Evolutionary conservation across 2,797 vertebrate species (phyloP).

Genomic region (Varecia variegata): DNA sequence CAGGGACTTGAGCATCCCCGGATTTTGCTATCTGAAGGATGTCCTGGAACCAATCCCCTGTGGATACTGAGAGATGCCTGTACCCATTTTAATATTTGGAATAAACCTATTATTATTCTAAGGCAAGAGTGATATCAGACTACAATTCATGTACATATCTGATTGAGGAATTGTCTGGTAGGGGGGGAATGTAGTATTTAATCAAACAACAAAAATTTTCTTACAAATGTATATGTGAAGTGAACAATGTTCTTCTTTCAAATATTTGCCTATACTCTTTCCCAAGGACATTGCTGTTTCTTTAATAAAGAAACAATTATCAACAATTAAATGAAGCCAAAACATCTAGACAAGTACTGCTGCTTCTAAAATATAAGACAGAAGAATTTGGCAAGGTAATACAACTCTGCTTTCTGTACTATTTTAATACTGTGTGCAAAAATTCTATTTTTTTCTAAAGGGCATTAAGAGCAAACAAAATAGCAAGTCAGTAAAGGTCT

Average conservation of each 20-base stretch:
- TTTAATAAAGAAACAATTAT: constrained; percentile 42
- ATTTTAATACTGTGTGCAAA: not conserved
- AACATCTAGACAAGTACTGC: not conserved
- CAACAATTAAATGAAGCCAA: constrained; percentile 11
- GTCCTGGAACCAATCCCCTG: not conserved
- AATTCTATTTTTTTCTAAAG: not conserved
- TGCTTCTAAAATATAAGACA: constrained; percentile 5
- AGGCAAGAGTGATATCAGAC: not conserved
- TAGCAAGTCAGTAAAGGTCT: not conserved
- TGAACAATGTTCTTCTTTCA: not conserved
- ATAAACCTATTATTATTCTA: not conserved
- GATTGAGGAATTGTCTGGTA: not conserved
- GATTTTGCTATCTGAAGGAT: not conserved
- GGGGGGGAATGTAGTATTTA: not conserved
- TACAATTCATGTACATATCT: not conserved
- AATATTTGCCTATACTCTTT: not conserved
- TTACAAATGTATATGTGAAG: not conserved
- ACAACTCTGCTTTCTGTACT: not conserved
- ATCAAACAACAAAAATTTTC: constrained; percentile 37
- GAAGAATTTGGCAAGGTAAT: constrained; percentile 10
- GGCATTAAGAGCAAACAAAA: not conserved
- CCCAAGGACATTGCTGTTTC: not conserved
- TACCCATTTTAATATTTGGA: not conserved
- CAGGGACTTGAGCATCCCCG: not conserved
- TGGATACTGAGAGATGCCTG: not conserved